phyloP scores from a whole-genome alignment of 37 sponge, comb jelly and placozoan genomes.

The Tethya wilhelma region DNA sequence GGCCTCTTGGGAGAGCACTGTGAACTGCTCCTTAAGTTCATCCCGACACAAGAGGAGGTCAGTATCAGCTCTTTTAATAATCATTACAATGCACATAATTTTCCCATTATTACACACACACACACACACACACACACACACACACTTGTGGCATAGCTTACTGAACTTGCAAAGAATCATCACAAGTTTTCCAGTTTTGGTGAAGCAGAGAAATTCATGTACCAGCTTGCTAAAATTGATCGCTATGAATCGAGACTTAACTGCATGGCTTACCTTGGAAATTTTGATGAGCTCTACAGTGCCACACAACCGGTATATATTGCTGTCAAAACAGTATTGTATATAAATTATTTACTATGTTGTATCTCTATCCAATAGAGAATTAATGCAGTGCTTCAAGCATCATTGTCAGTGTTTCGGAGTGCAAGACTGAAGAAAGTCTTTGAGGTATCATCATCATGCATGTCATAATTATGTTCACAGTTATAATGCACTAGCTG shows the following conservation, averaged over 20 bases:
- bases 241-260: constrained; percentile 73
- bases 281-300: constrained; percentile 82
- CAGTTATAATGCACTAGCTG: no score
- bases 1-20: constrained; percentile 74
- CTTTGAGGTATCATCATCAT: no score
- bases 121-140: no score
- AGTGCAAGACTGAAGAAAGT: constrained; percentile 75
- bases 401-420: constrained; percentile 70
- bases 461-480: no score
- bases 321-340: no score
- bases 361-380: constrained; percentile 27
- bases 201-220: constrained; percentile 89
- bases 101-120: no score
- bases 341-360: neutral
- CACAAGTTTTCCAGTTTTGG: constrained; percentile 58
- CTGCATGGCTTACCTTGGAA: constrained; percentile 86
- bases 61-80: neutral
- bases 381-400: constrained; percentile 72
- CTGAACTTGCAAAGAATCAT: constrained; percentile 52
- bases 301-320: constrained; percentile 71
- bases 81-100: neutral
- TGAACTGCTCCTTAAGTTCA: constrained; percentile 82
- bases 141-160: constrained; percentile 52
- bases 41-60: constrained; percentile 85
- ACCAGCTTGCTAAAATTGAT: constrained; percentile 81